Evolutionary conservation across 64 coral and sea anemone species (phyloP), one percentile per base, ranked within the genome.

Genomic region (Actinia equina): DNA sequence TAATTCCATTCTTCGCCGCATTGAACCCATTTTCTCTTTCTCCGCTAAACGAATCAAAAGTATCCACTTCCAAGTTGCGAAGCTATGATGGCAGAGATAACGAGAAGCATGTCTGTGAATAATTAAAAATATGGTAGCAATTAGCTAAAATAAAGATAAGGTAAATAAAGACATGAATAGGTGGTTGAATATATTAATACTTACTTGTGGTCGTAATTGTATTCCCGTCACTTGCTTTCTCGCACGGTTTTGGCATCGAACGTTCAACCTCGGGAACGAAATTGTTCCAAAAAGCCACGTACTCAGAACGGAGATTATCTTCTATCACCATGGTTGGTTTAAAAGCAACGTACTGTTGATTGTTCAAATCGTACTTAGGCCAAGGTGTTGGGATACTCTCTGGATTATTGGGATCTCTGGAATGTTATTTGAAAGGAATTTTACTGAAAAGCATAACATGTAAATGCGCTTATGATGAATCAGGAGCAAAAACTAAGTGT

Each of bases 251-350:
- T 10, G 62, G 62, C 62, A 65, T n/a, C n/a, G 62, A 65, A 65
- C 77, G 77, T 44, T 44, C 19, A 55, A 27, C 46, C 2, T 27
- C 52, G 0, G 82, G 82, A 53, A 84, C 7, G 46, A 56, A 84
- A 20, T 46, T 44, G 78, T 94, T 94, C 92, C 92, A 94, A 83
- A 87, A 94, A 16, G 85, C 88, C 84, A 94, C 88, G 43, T 77
- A 70, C 27, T 94, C 88, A 37, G 92, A 76, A 77, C 88, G 89
- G 49, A 94, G 85, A 8, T 90, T 83, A 22, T 49, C 51, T 19
- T 87, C 25, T n/a, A 94, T 60, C 22, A 44, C 57, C 44, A 89
- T 67, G 19, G 15, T 44, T 6, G 92, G 88, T 52, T 82, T 90
- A 19, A 94, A 63, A 19, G 78, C 76, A 43, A 87, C 44, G 84